Percentiles rank a stretch among this genome's conserved stretches.
phyloP scores from a whole-genome alignment of 64 coral and sea anemone species.

The Porites lutea region DNA sequence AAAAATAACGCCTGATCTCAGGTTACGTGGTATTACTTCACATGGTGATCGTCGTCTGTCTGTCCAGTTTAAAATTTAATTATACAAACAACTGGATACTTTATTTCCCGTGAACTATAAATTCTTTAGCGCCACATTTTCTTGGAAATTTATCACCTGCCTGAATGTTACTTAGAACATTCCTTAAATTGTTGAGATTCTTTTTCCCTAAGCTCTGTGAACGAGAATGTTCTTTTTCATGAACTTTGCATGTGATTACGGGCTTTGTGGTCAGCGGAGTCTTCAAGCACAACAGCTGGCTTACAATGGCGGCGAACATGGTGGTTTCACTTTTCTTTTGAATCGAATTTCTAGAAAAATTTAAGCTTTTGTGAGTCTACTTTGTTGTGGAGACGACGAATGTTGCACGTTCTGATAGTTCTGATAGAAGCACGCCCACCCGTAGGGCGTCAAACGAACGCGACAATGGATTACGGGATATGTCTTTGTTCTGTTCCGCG shows the following conservation, averaged over 20 bases:
- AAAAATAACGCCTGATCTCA: too few relatives aligned
- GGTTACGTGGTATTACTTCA: too few relatives aligned
- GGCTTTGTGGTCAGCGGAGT: background rate
- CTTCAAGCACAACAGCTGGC: background rate
- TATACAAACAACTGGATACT: too few relatives aligned
- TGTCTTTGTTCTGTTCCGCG: background rate
- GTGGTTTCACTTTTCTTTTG: background rate
- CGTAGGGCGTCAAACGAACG: background rate
- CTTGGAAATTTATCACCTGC: background rate
- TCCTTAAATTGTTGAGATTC: background rate
- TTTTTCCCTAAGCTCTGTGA: too few relatives aligned
- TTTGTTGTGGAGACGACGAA: background rate
- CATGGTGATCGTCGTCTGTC: too few relatives aligned
- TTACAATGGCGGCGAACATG: background rate
- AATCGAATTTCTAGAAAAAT: background rate
- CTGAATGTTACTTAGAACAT: background rate
- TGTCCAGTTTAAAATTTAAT: too few relatives aligned
- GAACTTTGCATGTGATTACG: background rate
- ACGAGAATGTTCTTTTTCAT: too few relatives aligned
- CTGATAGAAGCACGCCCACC: background rate
- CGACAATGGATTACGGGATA: background rate
- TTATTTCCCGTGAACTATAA: too few relatives aligned
- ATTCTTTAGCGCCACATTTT: too few relatives aligned
- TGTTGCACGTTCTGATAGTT: background rate
- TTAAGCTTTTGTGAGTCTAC: background rate